Evolutionary conservation across 2,888 invertebrate genomes (phyloP), one percentile per base, ranked within the genome.

Genomic region (Papilio protenor): DNA sequence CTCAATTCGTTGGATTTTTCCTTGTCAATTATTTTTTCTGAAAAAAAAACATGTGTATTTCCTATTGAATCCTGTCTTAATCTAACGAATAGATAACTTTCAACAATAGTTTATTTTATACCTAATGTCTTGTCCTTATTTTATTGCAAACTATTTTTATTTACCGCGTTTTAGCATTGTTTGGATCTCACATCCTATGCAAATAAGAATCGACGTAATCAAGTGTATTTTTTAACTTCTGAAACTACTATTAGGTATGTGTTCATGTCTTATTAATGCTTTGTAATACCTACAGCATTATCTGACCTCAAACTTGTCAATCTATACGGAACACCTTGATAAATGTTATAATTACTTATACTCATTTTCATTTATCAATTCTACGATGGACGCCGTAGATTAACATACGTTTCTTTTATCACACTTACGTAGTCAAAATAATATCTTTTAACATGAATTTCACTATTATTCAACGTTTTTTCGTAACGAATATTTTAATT

Each of bases 401-500:
- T n/a, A 47, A 64, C 8, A 6, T 23, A 64, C n/a, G 66, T 61
- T 45, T n/a, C 18, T 33, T 8, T 75, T 57, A 16, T 59, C 33
- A 69, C 18, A 33, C 40, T 10, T 14, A 64, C 47, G n/a, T 40
- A 49, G 11, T 55, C 12, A 5, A 14, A 27, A 47, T 40, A 70
- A 16, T 27, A 57, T 75, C 16, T 61, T 52, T 45, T 70, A 81
- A 71, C 14, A 82, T 82, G 82, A 77, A 77, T 79, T 73, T 79
- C 23, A 49, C 27, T 73, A 78, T 71, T 66, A 57, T 81, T 40
- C 71, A 83, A 73, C 80, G 81, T 12, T 80, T 81, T 79, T 21
- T 81, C 57, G 12, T 81, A 66, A 55, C 81, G 2, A 82, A 83
- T 59, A 72, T 70, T 21, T 73, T 82, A 33, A 82, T 82, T 6